Conservation (phyloP, 2,113 vertebrate species). For the Mungos mungo region DNA sequence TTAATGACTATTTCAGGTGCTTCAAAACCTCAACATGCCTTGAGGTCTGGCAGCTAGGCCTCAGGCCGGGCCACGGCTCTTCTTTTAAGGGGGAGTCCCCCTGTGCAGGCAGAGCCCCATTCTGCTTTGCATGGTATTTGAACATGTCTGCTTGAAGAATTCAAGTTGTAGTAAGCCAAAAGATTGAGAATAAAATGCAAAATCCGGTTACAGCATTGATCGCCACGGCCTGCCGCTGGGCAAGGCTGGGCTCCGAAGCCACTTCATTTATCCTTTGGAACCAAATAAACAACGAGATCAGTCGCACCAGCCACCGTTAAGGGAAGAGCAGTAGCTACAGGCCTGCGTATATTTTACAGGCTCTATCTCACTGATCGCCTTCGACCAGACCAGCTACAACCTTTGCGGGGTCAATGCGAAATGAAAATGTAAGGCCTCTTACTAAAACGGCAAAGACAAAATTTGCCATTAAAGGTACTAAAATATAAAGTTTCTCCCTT, state of each 20-base stretch:
- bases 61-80: neutral
- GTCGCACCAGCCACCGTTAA: neutral
- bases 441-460: neutral
- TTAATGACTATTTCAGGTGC: neutral
- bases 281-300: neutral
- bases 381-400: neutral
- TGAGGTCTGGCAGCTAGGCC: neutral
- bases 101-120: neutral
- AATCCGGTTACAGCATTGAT: neutral
- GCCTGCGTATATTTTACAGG: rapidly evolving
- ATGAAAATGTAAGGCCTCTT: neutral
- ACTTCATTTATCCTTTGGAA: neutral
- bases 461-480: neutral
- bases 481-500: neutral
- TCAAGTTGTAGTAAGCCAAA: neutral
- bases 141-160: neutral
- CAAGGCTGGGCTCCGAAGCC: neutral
- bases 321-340: too few species aligned
- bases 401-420: neutral
- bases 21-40: neutral
- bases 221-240: neutral
- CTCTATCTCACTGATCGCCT: neutral
- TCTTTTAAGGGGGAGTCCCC: neutral
- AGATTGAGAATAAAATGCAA: conserved; percentile 36
- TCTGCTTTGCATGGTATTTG: conserved; percentile 32